Percentiles rank a stretch among this genome's conserved stretches.
Evolutionary conservation across 2,113 vertebrate genomes (phyloP).

Genomic region (Heterotilapia buettikoferi): DNA sequence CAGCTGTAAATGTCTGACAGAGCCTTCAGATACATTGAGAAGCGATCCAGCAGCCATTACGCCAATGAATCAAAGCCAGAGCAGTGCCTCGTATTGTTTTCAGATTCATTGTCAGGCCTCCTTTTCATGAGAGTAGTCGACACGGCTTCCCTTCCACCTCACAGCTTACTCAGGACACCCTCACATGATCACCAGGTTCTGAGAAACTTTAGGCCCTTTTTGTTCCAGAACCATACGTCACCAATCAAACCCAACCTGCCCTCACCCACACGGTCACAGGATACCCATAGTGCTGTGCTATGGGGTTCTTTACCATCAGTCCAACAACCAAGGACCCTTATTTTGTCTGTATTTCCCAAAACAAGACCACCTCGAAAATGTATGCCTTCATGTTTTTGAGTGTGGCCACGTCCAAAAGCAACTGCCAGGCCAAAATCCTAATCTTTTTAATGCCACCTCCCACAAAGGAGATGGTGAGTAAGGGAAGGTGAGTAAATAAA

Average conservation of each 20-base stretch:
- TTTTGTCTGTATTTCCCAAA: constrained; percentile 76
- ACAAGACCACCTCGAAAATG: constrained; percentile 61
- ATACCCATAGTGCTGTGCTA: constrained; percentile 23
- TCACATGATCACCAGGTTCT: constrained; percentile 13
- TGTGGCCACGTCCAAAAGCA: constrained; percentile 55
- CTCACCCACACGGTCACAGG: constrained; percentile 22
- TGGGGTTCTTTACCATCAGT: constrained; percentile 36
- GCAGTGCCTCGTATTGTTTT: neutral
- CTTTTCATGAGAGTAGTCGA: neutral
- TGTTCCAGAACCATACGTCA: constrained; percentile 21
- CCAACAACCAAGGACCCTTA: constrained; percentile 29
- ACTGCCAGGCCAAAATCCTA: neutral
- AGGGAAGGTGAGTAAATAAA: neutral
- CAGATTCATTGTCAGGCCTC: neutral
- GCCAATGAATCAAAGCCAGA: constrained; percentile 1
- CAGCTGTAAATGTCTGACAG: neutral
- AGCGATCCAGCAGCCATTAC: neutral
- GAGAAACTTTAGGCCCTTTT: neutral
- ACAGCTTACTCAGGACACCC: neutral
- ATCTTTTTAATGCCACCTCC: neutral
- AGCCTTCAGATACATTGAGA: neutral
- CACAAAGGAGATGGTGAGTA: neutral
- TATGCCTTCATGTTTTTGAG: constrained; percentile 52
- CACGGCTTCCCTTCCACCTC: constrained; percentile 2
- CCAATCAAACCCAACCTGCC: constrained; percentile 1